Conservation (phyloP, 2,888 invertebrate genomes). For the Tricholauxania praeusta region DNA sequence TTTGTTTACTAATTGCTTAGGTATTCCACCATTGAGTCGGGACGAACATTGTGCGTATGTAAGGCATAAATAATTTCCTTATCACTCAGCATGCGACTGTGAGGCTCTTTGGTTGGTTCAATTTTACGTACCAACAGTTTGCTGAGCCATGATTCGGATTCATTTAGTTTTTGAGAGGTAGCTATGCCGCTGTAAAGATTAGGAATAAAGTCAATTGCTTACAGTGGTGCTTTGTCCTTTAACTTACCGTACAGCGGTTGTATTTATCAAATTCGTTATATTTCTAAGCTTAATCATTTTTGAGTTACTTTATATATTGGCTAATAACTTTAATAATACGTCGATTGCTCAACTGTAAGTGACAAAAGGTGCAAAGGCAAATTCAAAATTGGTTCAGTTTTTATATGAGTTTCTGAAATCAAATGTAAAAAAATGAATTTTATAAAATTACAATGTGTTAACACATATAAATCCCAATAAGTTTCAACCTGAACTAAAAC, state of each 20-base stretch:
- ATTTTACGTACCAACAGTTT: constrained; percentile 90
- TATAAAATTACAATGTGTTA: background rate
- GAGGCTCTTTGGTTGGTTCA: constrained; percentile 95
- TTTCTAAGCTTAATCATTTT: constrained; percentile 50
- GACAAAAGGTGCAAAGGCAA: background rate
- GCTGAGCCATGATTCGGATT: constrained; percentile 84
- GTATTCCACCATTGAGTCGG: constrained; percentile 89
- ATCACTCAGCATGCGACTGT: constrained; percentile 96
- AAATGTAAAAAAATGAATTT: no score
- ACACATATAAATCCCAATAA: no score
- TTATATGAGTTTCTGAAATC: no score
- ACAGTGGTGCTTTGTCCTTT: background rate
- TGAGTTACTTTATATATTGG: constrained; percentile 13
- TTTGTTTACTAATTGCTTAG: constrained; percentile 87
- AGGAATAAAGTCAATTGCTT: background rate
- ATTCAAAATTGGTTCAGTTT: background rate
- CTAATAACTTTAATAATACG: background rate
- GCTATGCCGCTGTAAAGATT: constrained; percentile 54
- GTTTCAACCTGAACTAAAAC: no score
- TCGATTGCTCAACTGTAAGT: background rate
- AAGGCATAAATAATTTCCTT: constrained; percentile 96
- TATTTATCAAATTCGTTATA: constrained; percentile 43
- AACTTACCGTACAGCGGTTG: constrained; percentile 50
- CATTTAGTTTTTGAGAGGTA: constrained; percentile 53
- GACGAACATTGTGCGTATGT: constrained; percentile 94